Conservation (phyloP, 2,113 vertebrate genomes). For the Microtus ochrogaster region DNA sequence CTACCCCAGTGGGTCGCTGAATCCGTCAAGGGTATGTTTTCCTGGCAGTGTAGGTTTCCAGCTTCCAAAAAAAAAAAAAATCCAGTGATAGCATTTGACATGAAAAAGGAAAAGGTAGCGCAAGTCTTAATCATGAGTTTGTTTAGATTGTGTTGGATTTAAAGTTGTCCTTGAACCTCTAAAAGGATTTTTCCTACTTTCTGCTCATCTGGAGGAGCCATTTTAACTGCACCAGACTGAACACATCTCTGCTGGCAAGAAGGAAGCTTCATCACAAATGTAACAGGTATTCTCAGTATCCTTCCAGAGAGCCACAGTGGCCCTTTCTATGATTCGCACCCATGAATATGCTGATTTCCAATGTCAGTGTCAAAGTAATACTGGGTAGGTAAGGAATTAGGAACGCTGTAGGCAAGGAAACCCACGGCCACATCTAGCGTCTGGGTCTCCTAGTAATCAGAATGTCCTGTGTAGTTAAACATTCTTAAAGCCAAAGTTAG, state of each 20-base stretch:
- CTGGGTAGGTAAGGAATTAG: background rate
- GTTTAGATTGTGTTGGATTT: background rate
- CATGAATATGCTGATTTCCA: background rate
- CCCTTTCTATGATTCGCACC: background rate
- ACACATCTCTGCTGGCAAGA: background rate
- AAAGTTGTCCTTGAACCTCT: background rate
- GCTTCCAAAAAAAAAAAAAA: background rate
- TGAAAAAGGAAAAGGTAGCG: background rate
- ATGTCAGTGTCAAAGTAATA: background rate
- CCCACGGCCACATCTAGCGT: too few species aligned
- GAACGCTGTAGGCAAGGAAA: background rate
- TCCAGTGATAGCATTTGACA: background rate
- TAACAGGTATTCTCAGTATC: background rate
- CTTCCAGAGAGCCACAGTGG: background rate
- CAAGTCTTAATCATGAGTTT: background rate
- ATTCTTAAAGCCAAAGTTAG: background rate
- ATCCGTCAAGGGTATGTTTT: background rate
- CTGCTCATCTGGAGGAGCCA: background rate
- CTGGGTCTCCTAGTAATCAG: background rate
- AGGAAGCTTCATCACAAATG: background rate
- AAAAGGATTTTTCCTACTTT: background rate
- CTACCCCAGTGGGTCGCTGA: background rate
- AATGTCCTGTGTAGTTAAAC: background rate
- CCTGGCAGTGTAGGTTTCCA: background rate
- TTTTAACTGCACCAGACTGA: background rate